phyloP scores from a whole-genome alignment of 1,140 invertebrate genomes.

The Ostrea edulis region DNA sequence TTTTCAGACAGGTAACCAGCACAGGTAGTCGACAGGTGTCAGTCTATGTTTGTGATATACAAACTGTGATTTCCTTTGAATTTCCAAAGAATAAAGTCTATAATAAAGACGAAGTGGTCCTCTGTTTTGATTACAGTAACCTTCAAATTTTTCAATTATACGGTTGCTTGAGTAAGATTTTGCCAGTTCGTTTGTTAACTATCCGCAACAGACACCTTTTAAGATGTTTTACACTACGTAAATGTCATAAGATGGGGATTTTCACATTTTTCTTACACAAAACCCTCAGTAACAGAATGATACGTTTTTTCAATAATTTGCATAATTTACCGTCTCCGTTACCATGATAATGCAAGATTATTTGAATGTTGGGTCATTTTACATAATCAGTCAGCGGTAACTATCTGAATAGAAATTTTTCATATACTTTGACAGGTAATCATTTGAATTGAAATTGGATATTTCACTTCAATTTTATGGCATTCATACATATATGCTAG shows the following conservation, averaged over 20 bases:
- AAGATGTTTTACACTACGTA: slow-evolving; percentile 15
- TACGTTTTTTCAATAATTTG: neutral
- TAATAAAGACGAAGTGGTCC: neutral
- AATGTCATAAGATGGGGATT: neutral
- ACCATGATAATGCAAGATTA: slow-evolving; percentile 9
- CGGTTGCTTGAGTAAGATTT: neutral
- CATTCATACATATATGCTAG: too few relatives aligned
- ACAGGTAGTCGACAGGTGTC: slow-evolving; percentile 7
- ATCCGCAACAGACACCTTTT: neutral
- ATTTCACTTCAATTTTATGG: neutral
- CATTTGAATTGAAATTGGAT: neutral
- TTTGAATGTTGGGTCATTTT: neutral
- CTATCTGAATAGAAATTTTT: neutral
- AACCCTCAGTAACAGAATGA: neutral
- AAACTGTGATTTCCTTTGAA: slow-evolving; percentile 17
- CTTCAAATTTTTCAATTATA: slow-evolving; percentile 13
- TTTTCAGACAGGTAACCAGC: slow-evolving; percentile 20
- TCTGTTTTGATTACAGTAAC: slow-evolving; percentile 1
- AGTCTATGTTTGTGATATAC: slow-evolving; percentile 6
- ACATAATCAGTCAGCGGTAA: neutral
- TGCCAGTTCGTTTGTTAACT: neutral
- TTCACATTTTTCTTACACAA: neutral
- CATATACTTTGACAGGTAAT: neutral
- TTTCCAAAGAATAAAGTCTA: neutral
- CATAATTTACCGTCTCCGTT: slow-evolving; percentile 12